A percentile compares a stretch with the other conserved stretches of the same genome.
These are phyloP conservation scores for Therioaphis trifolii DNA, from an alignment of 2,888 invertebrate genomes.

Conservation along the genomic window DNA sequence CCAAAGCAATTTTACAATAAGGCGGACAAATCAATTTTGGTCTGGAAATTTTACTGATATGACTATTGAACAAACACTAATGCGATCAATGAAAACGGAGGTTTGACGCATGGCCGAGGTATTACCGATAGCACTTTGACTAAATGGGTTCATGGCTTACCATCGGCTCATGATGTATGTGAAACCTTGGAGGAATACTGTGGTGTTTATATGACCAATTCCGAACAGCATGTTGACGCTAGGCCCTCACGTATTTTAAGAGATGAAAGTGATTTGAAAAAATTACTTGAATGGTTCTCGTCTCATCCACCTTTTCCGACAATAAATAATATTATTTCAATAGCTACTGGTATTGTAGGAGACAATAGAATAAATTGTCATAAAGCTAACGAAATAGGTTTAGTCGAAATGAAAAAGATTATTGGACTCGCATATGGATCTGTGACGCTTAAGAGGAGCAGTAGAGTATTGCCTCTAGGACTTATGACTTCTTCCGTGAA, in stretches of 20 bases:
- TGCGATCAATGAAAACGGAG: conserved; percentile 67
- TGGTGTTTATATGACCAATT: too few relatives aligned
- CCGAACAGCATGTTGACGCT: too few relatives aligned
- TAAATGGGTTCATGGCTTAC: conserved; percentile 65
- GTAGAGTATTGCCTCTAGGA: conserved; percentile 66
- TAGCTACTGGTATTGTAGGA: too few relatives aligned
- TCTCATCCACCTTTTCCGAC: conserved; percentile 67
- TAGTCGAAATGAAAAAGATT: conserved; percentile 63
- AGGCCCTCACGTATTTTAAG: conserved; percentile 67
- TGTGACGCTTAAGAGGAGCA: conserved; percentile 66
- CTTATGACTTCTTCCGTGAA: too few relatives aligned
- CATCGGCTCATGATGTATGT: conserved; percentile 64
- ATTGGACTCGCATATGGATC: conserved; percentile 55
- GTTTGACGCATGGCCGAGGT: conserved; percentile 66
- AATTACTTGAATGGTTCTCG: conserved; percentile 64
- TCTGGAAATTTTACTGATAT: too few relatives aligned
- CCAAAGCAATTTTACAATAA: too few relatives aligned
- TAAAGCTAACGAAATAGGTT: conserved; percentile 66
- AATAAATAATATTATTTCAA: too few relatives aligned
- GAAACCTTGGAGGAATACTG: conserved; percentile 66
- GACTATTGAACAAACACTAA: conserved; percentile 67
- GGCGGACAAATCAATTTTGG: too few relatives aligned
- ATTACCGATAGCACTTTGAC: conserved; percentile 65
- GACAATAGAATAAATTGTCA: conserved; percentile 67
- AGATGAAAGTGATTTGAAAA: conserved; percentile 67